Conservation (phyloP, 1,140 invertebrate genomes). For the Andricus grossulariae region DNA sequence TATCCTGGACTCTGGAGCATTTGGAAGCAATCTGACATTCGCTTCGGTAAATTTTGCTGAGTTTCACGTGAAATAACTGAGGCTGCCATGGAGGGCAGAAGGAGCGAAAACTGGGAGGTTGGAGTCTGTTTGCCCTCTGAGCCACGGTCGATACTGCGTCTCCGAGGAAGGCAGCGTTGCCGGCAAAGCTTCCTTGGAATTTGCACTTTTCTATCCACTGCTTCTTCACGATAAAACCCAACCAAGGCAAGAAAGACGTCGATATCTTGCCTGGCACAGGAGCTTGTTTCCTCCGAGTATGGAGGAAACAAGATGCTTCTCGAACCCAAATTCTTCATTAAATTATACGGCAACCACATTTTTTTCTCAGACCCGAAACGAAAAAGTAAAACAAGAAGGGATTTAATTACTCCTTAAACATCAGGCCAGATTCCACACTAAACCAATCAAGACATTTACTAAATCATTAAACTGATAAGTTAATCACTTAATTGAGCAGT, state of each 20-base stretch:
- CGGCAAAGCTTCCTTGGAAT: constrained; percentile 51
- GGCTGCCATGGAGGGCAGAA: constrained; percentile 40
- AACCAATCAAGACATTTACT: constrained; percentile 16
- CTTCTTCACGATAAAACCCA: constrained; percentile 41
- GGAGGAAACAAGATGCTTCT: not conserved
- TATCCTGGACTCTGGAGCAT: not conserved
- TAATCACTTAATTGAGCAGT: constrained; percentile 23
- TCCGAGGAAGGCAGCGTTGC: constrained; percentile 52
- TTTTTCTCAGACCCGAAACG: not conserved
- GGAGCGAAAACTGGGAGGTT: constrained; percentile 48
- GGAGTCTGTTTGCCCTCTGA: constrained; percentile 52
- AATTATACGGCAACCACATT: not conserved
- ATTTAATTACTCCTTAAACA: constrained; percentile 18
- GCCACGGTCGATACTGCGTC: constrained; percentile 55
- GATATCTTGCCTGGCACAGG: constrained; percentile 16
- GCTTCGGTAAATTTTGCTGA: constrained; percentile 31
- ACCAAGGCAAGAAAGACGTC: constrained; percentile 17
- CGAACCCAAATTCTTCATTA: not conserved
- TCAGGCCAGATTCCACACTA: not conserved
- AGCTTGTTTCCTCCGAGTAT: not conserved
- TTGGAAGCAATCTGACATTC: not conserved
- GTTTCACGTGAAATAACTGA: constrained; percentile 47
- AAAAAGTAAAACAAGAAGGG: not conserved
- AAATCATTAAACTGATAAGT: constrained; percentile 16
- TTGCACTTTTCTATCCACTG: constrained; percentile 39